Evolutionary conservation across 2,888 invertebrate species (phyloP).

Genomic region (Amphipyra berbera): DNA sequence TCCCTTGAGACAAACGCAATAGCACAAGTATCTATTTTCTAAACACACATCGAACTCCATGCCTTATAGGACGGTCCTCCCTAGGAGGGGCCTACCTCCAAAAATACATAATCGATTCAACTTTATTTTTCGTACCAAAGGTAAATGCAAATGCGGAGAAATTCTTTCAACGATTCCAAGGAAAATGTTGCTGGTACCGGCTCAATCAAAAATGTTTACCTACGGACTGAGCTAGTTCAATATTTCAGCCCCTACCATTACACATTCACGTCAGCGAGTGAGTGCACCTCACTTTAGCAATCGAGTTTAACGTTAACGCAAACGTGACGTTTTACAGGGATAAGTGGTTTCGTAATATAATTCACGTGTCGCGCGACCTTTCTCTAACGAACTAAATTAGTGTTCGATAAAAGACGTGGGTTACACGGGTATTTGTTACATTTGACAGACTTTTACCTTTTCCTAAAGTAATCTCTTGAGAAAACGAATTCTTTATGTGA

Average conservation of each 20-base stretch:
- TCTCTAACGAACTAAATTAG: constrained; percentile 46
- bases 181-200: constrained; percentile 67
- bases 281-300: constrained; percentile 58
- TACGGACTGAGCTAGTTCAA: constrained; percentile 70
- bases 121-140: constrained; percentile 63
- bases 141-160: constrained; percentile 66
- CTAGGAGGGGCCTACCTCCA: constrained; percentile 8
- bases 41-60: constrained; percentile 1
- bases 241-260: constrained; percentile 66
- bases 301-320: constrained; percentile 60
- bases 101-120: constrained; percentile 61
- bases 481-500: constrained; percentile 13
- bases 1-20: constrained; percentile 7
- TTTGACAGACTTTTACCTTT: constrained; percentile 30
- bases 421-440: constrained; percentile 24
- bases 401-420: constrained; percentile 44
- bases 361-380: constrained; percentile 51
- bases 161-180: constrained; percentile 65
- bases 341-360: constrained; percentile 58
- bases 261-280: constrained; percentile 61
- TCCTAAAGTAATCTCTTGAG: constrained; percentile 6
- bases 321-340: constrained; percentile 62
- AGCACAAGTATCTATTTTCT: neutral
- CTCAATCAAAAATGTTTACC: constrained; percentile 84
- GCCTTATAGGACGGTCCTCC: constrained; percentile 1